A percentile compares a stretch with the other conserved stretches of the same genome.
Conservation (phyloP, 2,888 invertebrate genomes). For the Trypoxylon attenuatum region DNA sequence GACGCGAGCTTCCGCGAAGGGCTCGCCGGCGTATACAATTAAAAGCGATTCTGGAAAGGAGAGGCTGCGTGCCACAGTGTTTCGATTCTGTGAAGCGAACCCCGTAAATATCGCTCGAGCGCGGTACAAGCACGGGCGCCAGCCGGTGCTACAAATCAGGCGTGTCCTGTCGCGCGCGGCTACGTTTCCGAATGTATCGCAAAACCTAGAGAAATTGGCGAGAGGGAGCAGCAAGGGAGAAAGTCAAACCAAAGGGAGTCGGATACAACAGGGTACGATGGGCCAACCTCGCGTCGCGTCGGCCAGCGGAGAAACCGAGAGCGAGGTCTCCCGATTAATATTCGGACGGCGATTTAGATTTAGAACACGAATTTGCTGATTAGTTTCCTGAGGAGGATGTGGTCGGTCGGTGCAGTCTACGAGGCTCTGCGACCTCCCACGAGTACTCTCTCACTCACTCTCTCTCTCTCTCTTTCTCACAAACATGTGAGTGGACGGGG, state of each 20-base stretch:
- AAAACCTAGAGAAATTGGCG: conserved; percentile 63
- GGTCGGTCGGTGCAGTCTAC: conserved; percentile 48
- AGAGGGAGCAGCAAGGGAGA: conserved; percentile 23
- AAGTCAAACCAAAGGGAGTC: conserved; percentile 7
- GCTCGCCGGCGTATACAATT: conserved; percentile 26
- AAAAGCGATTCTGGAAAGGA: conserved; percentile 36
- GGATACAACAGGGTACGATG: conserved; percentile 5
- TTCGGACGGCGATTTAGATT: conserved; percentile 73
- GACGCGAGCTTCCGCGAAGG: conserved; percentile 31
- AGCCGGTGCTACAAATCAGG: conserved; percentile 61
- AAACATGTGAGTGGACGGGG: conserved; percentile 25
- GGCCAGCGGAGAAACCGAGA: no score
- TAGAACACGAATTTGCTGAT: conserved; percentile 74
- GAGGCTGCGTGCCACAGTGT: conserved; percentile 27
- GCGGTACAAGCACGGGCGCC: no score
- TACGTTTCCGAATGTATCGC: conserved; percentile 59
- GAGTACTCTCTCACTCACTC: no score
- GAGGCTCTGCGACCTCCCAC: conserved; percentile 25
- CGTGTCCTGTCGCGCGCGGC: conserved; percentile 45
- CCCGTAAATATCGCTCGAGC: conserved; percentile 71
- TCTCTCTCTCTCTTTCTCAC: no score
- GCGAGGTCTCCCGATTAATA: conserved; percentile 74
- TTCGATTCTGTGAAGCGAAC: conserved; percentile 56
- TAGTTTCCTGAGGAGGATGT: conserved; percentile 66
- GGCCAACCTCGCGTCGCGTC: conserved; percentile 11